phyloP scores from a whole-genome alignment of 1,140 invertebrate genomes.

The Ips nitidus region DNA sequence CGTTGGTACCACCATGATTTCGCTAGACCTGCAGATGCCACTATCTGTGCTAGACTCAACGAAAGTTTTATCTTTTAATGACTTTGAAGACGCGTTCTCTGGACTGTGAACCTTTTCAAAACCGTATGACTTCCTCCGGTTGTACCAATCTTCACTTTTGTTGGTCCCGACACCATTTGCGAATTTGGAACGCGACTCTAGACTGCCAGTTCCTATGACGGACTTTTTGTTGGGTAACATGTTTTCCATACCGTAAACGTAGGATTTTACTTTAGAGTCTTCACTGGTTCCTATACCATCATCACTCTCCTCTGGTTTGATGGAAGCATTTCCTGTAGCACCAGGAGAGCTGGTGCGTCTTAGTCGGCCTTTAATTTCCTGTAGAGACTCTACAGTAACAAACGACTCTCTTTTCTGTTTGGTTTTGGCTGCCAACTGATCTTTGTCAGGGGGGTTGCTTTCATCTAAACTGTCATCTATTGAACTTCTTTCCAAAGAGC shows the following conservation, averaged over 20 bases:
- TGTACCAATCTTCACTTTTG: conserved; percentile 64
- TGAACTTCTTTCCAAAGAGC: conserved; percentile 44
- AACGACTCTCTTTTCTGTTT: conserved; percentile 55
- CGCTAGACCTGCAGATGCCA: conserved; percentile 68
- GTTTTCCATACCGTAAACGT: conserved; percentile 53
- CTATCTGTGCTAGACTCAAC: conserved; percentile 72
- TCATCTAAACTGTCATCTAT: conserved; percentile 53
- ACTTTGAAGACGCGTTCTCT: conserved; percentile 51
- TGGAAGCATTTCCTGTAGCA: conserved; percentile 47
- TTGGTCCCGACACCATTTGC: conserved; percentile 52
- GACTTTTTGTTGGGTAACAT: conserved; percentile 46
- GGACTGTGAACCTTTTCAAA: conserved; percentile 66
- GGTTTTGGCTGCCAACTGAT: conserved; percentile 47
- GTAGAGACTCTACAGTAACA: conserved; percentile 60
- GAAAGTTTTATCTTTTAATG: conserved; percentile 53
- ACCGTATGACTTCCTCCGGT: conserved; percentile 70
- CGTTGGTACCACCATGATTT: conserved; percentile 54
- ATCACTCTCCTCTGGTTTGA: conserved; percentile 45
- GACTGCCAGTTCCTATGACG: conserved; percentile 57
- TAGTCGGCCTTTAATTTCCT: conserved; percentile 59
- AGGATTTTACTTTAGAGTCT: conserved; percentile 48
- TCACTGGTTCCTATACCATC: conserved; percentile 54
- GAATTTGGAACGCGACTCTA: conserved; percentile 57
- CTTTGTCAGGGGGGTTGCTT: conserved; percentile 42
- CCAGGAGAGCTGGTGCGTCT: conserved; percentile 54